A percentile compares a stretch with the other conserved stretches of the same genome.
Evolutionary conservation across 2,113 vertebrate genomes (phyloP).

Genomic region (Myrmophylax atrothorax): DNA sequence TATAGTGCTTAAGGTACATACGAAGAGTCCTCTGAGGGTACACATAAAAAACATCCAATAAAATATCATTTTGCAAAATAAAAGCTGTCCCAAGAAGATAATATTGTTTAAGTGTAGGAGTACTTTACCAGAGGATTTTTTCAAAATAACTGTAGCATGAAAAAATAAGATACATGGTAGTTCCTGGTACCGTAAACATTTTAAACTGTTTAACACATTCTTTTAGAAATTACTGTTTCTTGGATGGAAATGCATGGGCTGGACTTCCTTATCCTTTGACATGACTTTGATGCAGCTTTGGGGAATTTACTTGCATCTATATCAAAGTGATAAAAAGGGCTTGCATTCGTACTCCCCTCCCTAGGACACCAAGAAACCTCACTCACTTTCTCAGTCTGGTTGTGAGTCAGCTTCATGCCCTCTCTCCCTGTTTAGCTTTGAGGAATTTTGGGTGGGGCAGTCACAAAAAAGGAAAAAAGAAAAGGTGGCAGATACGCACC

Average conservation of each 20-base stretch:
- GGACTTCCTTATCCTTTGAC: background rate
- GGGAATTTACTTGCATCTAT: background rate
- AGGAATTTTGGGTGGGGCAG: slow-evolving; percentile 27
- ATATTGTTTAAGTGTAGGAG: background rate
- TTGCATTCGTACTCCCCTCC: background rate
- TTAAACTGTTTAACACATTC: background rate
- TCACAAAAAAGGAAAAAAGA: background rate
- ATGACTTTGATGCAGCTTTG: background rate
- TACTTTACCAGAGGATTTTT: background rate
- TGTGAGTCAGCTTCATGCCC: background rate
- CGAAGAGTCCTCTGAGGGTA: background rate
- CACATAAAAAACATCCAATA: background rate
- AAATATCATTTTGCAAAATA: background rate
- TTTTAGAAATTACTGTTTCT: background rate
- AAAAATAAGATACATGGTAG: background rate
- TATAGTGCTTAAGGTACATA: background rate
- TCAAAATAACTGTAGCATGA: background rate
- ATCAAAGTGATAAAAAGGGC: background rate
- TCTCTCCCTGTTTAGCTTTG: background rate
- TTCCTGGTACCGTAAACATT: background rate
- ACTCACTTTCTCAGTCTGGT: background rate
- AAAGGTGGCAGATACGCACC: background rate
- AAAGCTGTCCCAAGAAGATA: background rate
- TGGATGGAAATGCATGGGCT: background rate
- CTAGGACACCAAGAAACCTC: background rate